Base-by-base conservation (phyloP, 2,888 invertebrate species). In the Plagiodera versicolora region DNA sequence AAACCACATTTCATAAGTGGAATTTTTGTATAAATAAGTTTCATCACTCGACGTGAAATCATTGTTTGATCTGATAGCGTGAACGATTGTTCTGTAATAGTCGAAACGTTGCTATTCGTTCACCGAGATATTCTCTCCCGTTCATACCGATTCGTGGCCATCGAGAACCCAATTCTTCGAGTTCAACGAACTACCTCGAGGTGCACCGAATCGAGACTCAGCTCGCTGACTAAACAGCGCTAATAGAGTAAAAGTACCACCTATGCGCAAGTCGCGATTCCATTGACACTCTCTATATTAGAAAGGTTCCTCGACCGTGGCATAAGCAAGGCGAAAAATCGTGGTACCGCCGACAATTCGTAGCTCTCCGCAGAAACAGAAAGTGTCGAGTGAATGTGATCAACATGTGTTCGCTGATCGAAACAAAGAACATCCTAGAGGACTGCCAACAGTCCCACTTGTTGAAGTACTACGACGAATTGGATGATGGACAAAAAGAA, bases 371-470 rank as follows among this genome's bases (percentile, higher is more conserved):
- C 54, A 20, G 30, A 16, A 28, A 49, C 45, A 53, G 64, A 59
- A 61, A 59, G 60, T 56, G 44, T 61, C 58, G 48, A 56, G 55
- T 52, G 56, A 50, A 46, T 57, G 56, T 53, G 48, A 56, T n/a
- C 48, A 55, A 49, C 50, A 54, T 48, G 39, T 45, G 28, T 44
- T 24, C 19, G 14, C 44, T 39, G 9, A 24, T 17, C 30, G 5
- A 14, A 16, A 44, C n/a, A 20, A n/a, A 35, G 57, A 58, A 64
- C 14, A 53, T 60, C 56, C 60, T 74, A 10, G 58, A 61, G 8
- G 57, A 65, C 30, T 61, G 55, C 48, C 53, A 67, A 16, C 75
- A 75, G 56, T 48, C 67, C 9, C 75, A 75, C 32, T 46, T 75
- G 20, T 57, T 75, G 28, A 64, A 65, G 28, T 74, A 68, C 53